Percentiles rank a stretch among this genome's conserved stretches.
Conservation (phyloP, 1,140 invertebrate genomes). For the Papilio xuthus region DNA sequence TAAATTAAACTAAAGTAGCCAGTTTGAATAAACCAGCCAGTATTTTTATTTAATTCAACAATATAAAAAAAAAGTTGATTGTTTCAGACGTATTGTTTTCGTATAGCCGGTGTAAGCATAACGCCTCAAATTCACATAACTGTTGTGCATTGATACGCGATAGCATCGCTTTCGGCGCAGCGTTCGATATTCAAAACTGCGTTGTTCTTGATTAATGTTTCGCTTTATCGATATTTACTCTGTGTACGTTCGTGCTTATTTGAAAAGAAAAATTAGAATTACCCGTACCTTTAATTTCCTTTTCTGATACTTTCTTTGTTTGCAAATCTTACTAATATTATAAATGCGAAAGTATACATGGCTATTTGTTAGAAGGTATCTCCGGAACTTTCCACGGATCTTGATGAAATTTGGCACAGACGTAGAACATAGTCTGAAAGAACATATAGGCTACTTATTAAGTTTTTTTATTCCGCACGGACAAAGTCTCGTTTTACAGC, state of each 20-base stretch:
- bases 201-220: conserved; percentile 76
- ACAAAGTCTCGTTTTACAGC: too few relatives aligned
- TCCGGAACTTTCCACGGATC: too few relatives aligned
- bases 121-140: conserved; percentile 55
- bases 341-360: too few relatives aligned
- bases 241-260: conserved; percentile 52
- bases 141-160: conserved; percentile 59
- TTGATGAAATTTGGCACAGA: too few relatives aligned
- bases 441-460: too few relatives aligned
- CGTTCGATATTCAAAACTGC: conserved; percentile 75
- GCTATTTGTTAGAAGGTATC: too few relatives aligned
- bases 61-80: conserved; percentile 13
- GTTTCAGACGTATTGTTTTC: conserved; percentile 27
- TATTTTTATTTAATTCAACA: conserved; percentile 31
- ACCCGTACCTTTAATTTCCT: background rate
- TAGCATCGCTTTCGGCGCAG: conserved; percentile 65
- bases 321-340: too few relatives aligned
- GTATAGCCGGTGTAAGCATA: conserved; percentile 38
- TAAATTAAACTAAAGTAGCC: conserved; percentile 17
- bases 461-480: too few relatives aligned
- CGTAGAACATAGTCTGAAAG: too few relatives aligned
- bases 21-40: conserved; percentile 13
- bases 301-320: background rate
- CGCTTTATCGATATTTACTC: conserved; percentile 55
- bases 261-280: conserved; percentile 41